Evolutionary conservation across 2,888 invertebrate genomes (phyloP).

Genomic region (Macrosoma leucophasiata): DNA sequence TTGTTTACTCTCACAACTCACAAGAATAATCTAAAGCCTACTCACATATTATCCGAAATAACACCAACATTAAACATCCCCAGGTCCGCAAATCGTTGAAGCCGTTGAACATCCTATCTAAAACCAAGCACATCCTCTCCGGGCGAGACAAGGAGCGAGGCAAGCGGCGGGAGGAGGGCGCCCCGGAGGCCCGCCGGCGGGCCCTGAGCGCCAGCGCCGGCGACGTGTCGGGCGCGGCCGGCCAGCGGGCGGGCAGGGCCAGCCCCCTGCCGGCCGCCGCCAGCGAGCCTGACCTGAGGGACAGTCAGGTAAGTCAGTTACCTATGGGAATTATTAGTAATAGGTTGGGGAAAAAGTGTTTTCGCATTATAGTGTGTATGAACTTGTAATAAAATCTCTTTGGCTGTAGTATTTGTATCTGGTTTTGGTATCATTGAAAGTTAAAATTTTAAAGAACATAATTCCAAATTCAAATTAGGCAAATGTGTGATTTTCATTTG

Average conservation of each 20-base stretch:
- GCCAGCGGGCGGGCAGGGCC: constrained; percentile 36
- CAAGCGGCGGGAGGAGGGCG: constrained; percentile 32
- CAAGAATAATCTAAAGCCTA: too few relatives aligned
- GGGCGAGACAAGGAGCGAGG: constrained; percentile 38
- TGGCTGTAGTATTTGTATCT: too few relatives aligned
- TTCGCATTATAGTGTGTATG: too few relatives aligned
- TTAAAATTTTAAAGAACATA: too few relatives aligned
- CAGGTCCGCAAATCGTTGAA: constrained; percentile 60
- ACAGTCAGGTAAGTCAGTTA: constrained; percentile 44
- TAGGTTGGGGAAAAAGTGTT: too few relatives aligned
- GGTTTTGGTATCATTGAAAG: too few relatives aligned
- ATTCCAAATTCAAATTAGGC: too few relatives aligned
- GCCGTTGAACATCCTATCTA: constrained; percentile 51
- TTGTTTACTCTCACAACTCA: too few relatives aligned
- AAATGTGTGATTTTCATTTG: too few relatives aligned
- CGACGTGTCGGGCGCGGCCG: constrained; percentile 71
- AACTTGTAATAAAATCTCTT: too few relatives aligned
- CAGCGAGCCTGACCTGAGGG: constrained; percentile 81
- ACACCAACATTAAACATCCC: constrained; percentile 20
- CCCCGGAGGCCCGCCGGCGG: constrained; percentile 37
- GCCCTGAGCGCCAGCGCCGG: constrained; percentile 50
- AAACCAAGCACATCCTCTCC: constrained; percentile 49
- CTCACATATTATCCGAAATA: too few relatives aligned
- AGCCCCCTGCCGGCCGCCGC: constrained; percentile 67
- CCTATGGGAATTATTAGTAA: too few relatives aligned